Evolutionary conservation across 1,140 invertebrate genomes (phyloP).

Genomic region (Phocides pigmalion): DNA sequence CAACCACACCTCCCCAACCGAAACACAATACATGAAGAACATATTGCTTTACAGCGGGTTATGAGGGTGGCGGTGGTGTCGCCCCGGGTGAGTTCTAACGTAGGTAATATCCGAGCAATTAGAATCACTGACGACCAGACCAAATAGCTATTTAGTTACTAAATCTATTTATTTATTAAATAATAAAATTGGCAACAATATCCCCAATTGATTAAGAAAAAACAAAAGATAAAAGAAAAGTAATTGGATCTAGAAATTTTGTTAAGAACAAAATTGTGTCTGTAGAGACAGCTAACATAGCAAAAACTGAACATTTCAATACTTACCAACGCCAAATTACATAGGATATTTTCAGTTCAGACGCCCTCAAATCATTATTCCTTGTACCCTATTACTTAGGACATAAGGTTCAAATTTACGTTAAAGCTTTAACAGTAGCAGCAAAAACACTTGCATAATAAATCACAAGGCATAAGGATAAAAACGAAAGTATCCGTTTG

Average conservation of each 20-base stretch:
- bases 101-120: too few species aligned
- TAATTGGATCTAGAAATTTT: constrained; percentile 34
- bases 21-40: too few species aligned
- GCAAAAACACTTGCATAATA: constrained; percentile 54
- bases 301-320: constrained; percentile 57
- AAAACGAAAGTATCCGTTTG: constrained; percentile 70
- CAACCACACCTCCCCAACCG: too few species aligned
- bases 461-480: constrained; percentile 62
- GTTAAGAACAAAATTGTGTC: constrained; percentile 35
- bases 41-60: too few species aligned
- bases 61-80: too few species aligned
- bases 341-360: neutral
- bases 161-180: too few species aligned
- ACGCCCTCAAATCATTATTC: neutral
- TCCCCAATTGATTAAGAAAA: too few species aligned
- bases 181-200: too few species aligned
- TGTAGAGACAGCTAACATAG: constrained; percentile 41
- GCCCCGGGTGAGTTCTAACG: too few species aligned
- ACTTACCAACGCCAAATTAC: constrained; percentile 35
- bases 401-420: constrained; percentile 40
- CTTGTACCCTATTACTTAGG: constrained; percentile 27
- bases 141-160: too few species aligned
- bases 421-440: constrained; percentile 25
- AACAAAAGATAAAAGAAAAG: neutral
- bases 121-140: too few species aligned